Evolutionary conservation across 2,888 invertebrate genomes (phyloP).

Genomic region (Deilephila porcellus): DNA sequence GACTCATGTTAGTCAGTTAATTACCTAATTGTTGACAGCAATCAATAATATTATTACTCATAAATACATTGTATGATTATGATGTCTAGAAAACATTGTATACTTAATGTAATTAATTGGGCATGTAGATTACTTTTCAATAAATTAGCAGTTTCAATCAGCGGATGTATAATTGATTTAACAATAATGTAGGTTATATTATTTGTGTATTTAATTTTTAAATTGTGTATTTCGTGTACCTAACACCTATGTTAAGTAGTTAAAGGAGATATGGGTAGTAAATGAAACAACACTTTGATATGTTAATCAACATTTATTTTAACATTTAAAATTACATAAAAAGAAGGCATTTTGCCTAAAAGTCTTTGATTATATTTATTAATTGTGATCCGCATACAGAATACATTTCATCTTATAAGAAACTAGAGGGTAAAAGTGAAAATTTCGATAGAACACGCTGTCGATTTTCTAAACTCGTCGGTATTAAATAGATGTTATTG

Average conservation of each 20-base stretch:
- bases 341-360: constrained; percentile 81
- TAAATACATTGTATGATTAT: no score
- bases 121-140: no score
- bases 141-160: no score
- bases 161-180: no score
- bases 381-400: constrained; percentile 71
- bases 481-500: no score
- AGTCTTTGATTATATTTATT: constrained; percentile 79
- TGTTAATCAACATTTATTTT: constrained; percentile 83
- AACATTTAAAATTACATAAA: constrained; percentile 84
- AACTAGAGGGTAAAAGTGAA: constrained; percentile 47
- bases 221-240: not conserved
- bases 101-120: no score
- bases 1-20: no score
- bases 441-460: constrained; percentile 48
- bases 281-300: constrained; percentile 73
- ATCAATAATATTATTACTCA: no score
- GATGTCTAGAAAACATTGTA: no score
- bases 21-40: no score
- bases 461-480: constrained; percentile 25
- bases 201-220: not conserved
- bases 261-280: not conserved
- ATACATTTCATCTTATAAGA: constrained; percentile 79
- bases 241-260: not conserved
- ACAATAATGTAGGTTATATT: no score